These are phyloP conservation scores for Momotus momota DNA, from an alignment of 2,797 vertebrate species.

Conservation along the genomic window DNA sequence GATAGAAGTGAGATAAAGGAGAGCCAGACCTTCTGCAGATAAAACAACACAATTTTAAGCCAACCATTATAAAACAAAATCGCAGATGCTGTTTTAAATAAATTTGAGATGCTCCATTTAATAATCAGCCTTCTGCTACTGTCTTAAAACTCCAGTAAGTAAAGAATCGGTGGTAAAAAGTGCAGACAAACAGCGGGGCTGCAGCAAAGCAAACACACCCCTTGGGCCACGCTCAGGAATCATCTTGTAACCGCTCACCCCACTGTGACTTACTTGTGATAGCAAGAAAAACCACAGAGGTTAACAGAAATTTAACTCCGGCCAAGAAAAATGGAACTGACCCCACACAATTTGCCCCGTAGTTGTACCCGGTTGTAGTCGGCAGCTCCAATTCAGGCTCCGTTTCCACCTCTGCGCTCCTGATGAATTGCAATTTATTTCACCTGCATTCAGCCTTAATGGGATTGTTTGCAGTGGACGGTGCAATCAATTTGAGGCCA, in stretches of 20 bases:
- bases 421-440: neutral
- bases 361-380: neutral
- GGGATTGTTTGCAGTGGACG: neutral
- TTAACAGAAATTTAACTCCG: neutral
- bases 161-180: neutral
- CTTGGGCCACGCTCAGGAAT: neutral
- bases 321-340: neutral
- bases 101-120: neutral
- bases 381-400: neutral
- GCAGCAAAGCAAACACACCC: neutral
- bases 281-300: neutral
- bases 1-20: neutral
- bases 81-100: neutral
- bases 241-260: neutral
- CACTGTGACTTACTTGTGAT: neutral
- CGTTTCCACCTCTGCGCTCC: neutral
- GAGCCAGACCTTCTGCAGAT: neutral
- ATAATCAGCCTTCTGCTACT: neutral
- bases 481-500: neutral
- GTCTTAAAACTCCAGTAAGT: neutral
- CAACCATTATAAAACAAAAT: neutral
- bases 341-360: neutral
- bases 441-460: neutral
- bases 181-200: neutral
- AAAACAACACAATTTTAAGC: neutral